Evolutionary conservation across 1,140 invertebrate species (phyloP).

Genomic region (Pristionchus pacificus): DNA sequence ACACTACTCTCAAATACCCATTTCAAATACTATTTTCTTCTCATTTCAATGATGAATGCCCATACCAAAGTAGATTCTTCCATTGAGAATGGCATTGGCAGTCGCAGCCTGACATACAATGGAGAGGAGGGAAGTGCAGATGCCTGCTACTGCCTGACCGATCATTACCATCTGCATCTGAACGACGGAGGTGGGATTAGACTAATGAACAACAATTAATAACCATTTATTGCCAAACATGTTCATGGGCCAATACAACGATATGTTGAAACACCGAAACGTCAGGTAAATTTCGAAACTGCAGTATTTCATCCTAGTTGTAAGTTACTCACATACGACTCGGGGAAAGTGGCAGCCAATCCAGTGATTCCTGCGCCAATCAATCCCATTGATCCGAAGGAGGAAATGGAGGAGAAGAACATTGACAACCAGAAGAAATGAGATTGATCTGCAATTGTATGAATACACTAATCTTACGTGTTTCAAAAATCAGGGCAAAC

Average conservation of each 20-base stretch:
- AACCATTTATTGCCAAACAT: no score
- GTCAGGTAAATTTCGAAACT: no score
- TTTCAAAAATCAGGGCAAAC: no score
- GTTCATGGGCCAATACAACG: no score
- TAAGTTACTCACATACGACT: constrained; percentile 23
- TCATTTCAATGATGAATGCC: no score
- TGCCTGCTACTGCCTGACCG: constrained; percentile 20
- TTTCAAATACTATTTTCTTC: no score
- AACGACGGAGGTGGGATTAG: no score
- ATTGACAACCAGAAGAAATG: constrained; percentile 22
- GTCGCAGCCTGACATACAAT: constrained; percentile 23
- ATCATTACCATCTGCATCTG: constrained; percentile 26
- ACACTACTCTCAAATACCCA: no score
- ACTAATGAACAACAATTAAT: no score
- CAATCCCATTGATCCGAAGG: constrained; percentile 20
- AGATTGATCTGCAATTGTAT: constrained; percentile 10
- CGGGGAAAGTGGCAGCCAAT: constrained; percentile 7
- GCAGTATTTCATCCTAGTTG: no score
- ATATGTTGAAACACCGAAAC: no score
- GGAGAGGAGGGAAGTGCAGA: constrained; percentile 13
- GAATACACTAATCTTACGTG: no score
- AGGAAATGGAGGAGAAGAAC: constrained; percentile 8
- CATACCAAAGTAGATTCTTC: constrained; percentile 25
- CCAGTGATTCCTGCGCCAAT: constrained; percentile 24
- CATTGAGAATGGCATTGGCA: constrained; percentile 23